Base-by-base conservation (phyloP, 2,113 vertebrate species). In the Empidonax alnorum region DNA sequence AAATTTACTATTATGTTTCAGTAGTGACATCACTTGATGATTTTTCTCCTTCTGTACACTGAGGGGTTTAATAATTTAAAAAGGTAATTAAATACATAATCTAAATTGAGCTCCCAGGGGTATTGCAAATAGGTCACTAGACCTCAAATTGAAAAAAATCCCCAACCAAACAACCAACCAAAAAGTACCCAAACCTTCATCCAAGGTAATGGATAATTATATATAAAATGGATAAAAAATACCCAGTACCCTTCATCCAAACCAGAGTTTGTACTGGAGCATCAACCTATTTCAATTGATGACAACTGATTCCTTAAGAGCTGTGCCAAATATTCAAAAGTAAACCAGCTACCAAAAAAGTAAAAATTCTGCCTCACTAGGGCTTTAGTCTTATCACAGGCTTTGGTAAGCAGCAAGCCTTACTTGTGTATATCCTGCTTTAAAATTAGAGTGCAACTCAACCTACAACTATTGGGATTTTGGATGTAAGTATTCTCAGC, bases 401-500 rank as follows among this genome's bases (percentile, higher is more conserved):
- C 89, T 91, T 94, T 72, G 68, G 27, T n/a, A 91, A 74, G 66
- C 25, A 44, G 50, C 35, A 80, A 71, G 55, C 56, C 84, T 77
- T 49, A 91, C 22, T 71, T 76, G 19, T 86, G 15, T 82, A 62
- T 46, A 87, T 30, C 24, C 47, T 94, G 81, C 81, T 92, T 92
- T 91, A 96, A 90, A 84, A 76, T 74, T 63, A 80, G 66, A 82
- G 46, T 84, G 83, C 46, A 94, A 79, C 20, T 50, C 55, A 91
- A 35, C 22, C 30, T 89, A 49, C 76, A 71, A 46, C 33, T 84
- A 79, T 50, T 24, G 49, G n/a, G 31, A 47, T 90, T 96, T 92
- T 95, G 50, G 92, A 93, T 69, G 90, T 93, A 94, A 86, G 20
- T 79, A 69, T 72, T 79, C 72, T 73, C 50, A 72, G 89, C 49